Percentiles rank a stretch among this genome's conserved stretches.
Conservation (phyloP, 2,888 invertebrate genomes). For the Lomographa bimaculata region DNA sequence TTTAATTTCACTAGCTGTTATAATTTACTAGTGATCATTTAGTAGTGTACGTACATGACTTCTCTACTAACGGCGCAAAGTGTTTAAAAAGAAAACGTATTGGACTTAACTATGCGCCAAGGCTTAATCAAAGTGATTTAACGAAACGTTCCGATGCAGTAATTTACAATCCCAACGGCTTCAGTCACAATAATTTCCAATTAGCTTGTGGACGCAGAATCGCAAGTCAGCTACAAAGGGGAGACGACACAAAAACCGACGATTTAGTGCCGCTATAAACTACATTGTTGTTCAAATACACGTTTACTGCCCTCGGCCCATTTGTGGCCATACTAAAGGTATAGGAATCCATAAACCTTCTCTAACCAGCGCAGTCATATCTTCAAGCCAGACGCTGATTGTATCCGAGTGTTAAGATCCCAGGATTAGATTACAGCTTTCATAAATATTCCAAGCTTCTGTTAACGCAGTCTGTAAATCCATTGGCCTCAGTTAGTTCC, state of each 20-base stretch:
- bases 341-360: conserved; percentile 48
- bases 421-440: conserved; percentile 39
- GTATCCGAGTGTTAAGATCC: conserved; percentile 37
- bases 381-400: conserved; percentile 39
- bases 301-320: conserved; percentile 32
- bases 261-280: conserved; percentile 49
- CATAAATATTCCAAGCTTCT: conserved; percentile 35
- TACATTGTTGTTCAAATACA: conserved; percentile 54
- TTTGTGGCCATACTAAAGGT: conserved; percentile 39
- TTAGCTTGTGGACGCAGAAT: conserved; percentile 55
- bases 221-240: conserved; percentile 43
- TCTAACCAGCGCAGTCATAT: conserved; percentile 46
- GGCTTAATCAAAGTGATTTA: conserved; percentile 69
- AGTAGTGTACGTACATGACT: no score
- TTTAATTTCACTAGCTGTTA: no score
- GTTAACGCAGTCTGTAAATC: conserved; percentile 33
- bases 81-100: conserved; percentile 36
- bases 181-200: conserved; percentile 68
- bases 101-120: conserved; percentile 46
- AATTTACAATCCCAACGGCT: conserved; percentile 63
- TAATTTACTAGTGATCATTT: no score
- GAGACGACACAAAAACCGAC: conserved; percentile 52
- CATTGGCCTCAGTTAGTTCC: conserved; percentile 26
- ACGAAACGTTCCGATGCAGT: conserved; percentile 52
- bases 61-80: no score